Evolutionary conservation across 1,140 invertebrate species (phyloP).

Genomic region (Philaenus spumarius): DNA sequence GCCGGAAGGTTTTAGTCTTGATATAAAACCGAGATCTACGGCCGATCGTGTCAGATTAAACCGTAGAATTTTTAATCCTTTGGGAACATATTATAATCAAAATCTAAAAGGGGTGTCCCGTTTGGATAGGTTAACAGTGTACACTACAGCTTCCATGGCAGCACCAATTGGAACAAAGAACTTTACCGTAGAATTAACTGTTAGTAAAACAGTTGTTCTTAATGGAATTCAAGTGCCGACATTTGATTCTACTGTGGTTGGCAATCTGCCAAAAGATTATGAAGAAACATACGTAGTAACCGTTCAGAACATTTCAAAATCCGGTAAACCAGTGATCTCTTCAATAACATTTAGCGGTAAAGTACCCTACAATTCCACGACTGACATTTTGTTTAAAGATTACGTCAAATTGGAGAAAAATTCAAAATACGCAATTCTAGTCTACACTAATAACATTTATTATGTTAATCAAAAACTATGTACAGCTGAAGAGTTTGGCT

Average conservation of each 20-base stretch:
- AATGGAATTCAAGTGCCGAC: slow-evolving; percentile 16
- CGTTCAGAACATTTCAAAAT: slow-evolving; percentile 5
- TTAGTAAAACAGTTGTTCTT: slow-evolving; percentile 2
- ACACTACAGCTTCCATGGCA: neutral
- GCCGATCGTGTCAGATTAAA: neutral
- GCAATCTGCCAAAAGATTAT: slow-evolving; percentile 1
- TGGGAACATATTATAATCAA: neutral
- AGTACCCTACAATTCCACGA: slow-evolving; percentile 4
- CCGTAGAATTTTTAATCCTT: slow-evolving; percentile 4
- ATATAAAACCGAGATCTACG: neutral
- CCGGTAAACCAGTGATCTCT: neutral
- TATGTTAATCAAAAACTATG: slow-evolving; percentile 12
- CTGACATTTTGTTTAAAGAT: slow-evolving; percentile 12
- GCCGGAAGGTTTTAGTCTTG: slow-evolving; percentile 5
- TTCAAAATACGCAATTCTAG: slow-evolving; percentile 1
- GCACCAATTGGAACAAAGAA: slow-evolving; percentile 7
- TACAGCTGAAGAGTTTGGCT: neutral
- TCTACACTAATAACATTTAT: slow-evolving; percentile 16
- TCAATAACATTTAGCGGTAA: slow-evolving; percentile 7
- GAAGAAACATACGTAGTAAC: slow-evolving; percentile 17
- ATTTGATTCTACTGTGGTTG: neutral
- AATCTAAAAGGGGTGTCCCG: neutral
- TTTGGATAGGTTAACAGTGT: slow-evolving; percentile 7
- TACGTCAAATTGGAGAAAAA: slow-evolving; percentile 12
- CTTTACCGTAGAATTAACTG: slow-evolving; percentile 11